Evolutionary conservation across 2,888 invertebrate species (phyloP).

Genomic region (Sepiola atlantica): DNA sequence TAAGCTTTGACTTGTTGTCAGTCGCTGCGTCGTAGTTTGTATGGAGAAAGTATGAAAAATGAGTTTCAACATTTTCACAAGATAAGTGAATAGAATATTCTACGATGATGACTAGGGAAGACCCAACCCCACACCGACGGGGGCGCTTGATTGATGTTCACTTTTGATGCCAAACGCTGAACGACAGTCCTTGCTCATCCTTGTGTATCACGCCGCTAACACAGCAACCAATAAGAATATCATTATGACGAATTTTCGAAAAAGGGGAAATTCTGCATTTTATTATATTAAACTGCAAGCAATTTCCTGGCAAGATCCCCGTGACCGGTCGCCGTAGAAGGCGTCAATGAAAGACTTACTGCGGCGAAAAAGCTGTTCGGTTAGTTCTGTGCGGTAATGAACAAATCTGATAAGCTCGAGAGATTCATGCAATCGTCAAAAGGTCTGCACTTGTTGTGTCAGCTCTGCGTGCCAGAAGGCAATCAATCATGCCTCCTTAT

Average conservation of each 20-base stretch:
- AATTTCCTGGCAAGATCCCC: not conserved
- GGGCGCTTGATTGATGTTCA: not conserved
- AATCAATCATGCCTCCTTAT: not conserved
- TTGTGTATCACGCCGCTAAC: not conserved
- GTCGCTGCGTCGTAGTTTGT: not conserved
- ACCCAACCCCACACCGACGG: not conserved
- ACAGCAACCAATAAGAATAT: not conserved
- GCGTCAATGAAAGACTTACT: not conserved
- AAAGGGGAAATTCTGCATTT: not conserved
- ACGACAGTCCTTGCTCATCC: not conserved
- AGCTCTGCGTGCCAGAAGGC: not conserved
- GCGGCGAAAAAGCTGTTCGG: not conserved
- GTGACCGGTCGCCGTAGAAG: not conserved
- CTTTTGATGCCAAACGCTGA: not conserved
- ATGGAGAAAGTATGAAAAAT: not conserved
- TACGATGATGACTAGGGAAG: not conserved
- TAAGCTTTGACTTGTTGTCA: not conserved
- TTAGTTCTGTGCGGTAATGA: not conserved
- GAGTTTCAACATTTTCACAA: conserved; percentile 15
- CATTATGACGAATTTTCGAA: not conserved
- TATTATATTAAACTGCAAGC: not conserved
- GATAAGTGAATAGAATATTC: not conserved
- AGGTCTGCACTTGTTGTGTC: not conserved
- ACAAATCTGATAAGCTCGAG: not conserved
- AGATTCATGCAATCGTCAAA: not conserved